These are phyloP conservation scores for Neomonachus schauinslandi DNA, from an alignment of 2,113 vertebrate species.

Conservation along the genomic window DNA sequence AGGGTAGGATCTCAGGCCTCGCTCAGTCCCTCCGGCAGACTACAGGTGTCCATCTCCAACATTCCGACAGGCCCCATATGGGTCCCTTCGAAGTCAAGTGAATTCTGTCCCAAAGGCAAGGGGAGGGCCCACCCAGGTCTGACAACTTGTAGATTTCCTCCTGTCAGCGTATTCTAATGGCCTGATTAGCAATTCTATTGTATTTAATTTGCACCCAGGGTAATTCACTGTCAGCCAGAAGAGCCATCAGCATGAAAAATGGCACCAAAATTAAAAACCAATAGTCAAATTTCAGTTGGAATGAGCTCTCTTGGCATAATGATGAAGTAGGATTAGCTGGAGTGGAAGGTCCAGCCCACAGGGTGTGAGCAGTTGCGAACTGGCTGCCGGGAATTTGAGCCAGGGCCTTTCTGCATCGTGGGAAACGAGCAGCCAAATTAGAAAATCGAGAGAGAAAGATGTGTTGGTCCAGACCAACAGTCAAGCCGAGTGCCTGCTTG, in stretches of 20 bases:
- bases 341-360: background rate
- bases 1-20: background rate
- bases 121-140: constrained; percentile 68
- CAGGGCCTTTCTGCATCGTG: background rate
- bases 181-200: constrained; percentile 88
- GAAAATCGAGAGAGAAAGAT: constrained; percentile 26
- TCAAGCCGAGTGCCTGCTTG: background rate
- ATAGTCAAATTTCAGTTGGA: constrained; percentile 85
- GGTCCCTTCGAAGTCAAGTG: constrained; percentile 35
- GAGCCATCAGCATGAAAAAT: constrained; percentile 88
- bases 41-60: background rate
- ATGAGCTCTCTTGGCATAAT: constrained; percentile 80
- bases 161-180: constrained; percentile 85
- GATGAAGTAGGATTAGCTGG: constrained; percentile 72
- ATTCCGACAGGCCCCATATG: background rate
- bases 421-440: constrained; percentile 18
- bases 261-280: constrained; percentile 87
- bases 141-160: constrained; percentile 83
- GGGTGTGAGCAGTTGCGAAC: constrained; percentile 16
- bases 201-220: constrained; percentile 86
- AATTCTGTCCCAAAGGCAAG: constrained; percentile 81
- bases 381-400: background rate
- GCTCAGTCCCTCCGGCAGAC: background rate
- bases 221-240: constrained; percentile 85
- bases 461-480: background rate